Evolutionary conservation across 2,888 invertebrate species (phyloP), one percentile per base, ranked within the genome.

Genomic region (Metallyticus violacea): DNA sequence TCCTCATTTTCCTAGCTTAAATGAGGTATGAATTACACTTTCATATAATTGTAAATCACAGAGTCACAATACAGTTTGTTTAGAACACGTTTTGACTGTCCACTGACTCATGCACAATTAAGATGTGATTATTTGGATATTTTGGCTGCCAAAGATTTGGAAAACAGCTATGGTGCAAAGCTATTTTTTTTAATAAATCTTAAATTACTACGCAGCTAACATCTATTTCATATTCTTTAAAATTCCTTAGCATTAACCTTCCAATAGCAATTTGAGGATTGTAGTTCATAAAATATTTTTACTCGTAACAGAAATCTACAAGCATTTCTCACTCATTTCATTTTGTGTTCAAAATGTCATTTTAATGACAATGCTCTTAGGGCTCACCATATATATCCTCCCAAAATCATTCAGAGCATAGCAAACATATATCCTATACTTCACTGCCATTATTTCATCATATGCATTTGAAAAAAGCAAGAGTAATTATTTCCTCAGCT

Each of bases 131-230:
- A 62, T 30, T 62, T n/a, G 82, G 82, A 76, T 83, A 62, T 77
- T 77, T 83, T 28, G 25, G 81, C 81, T 81, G 25, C 30, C 30
- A 9, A 27, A n/a, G n/a, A 81, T 22, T 26, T 81, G 28, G 83
- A 83, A 62, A 76, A 83, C 77, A 83, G n/a, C 81, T 81, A 81
- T 30, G 77, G 77, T 83, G 83, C 83, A 83, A 83, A 83, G 28
- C 83, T 77, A 83, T 77, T 40, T 15, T 9, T 62, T 62, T 62
- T 15, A 62, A 62, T 62, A 62, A 62, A 62, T 62, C 40, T 62
- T 62, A 62, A 62, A 62, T 62, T 62, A 62, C 40, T 62, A 62
- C 40, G 40, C 40, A 62, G 40, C 40, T 62, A 82, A 83, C 83
- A 83, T 7, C n/a, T 76, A 77, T 77, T 83, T 77, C 28, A 83